Conservation (phyloP, 2,888 invertebrate genomes). For the Campopleginae sp. region DNA sequence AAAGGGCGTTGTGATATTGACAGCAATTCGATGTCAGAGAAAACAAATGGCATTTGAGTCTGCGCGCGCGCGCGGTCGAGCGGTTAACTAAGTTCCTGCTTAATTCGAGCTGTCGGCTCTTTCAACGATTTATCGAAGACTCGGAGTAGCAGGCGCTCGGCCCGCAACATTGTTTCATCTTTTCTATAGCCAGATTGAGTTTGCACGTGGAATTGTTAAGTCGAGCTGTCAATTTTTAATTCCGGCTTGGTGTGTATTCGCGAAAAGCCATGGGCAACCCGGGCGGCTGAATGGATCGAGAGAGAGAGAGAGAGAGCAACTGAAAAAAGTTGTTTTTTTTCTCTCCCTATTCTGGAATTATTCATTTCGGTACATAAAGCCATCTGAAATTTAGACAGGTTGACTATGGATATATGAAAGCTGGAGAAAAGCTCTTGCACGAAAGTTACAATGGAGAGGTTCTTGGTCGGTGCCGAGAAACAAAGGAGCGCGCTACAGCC, state of each 20-base stretch:
- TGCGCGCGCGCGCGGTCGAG: too few relatives aligned
- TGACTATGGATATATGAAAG: constrained; percentile 18
- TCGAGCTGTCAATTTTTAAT: neutral
- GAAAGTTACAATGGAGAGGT: constrained; percentile 47
- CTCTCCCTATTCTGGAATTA: constrained; percentile 7
- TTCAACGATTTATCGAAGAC: neutral
- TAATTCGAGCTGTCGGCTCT: neutral
- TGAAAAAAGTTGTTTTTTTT: neutral
- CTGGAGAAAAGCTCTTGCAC: constrained; percentile 28
- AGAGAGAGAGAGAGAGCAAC: neutral
- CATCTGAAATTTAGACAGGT: constrained; percentile 32
- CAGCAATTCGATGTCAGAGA: neutral
- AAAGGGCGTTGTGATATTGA: neutral
- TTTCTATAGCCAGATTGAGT: neutral
- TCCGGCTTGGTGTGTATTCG: neutral
- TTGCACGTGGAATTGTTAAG: neutral
- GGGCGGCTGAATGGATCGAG: neutral
- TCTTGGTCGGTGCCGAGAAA: constrained; percentile 25
- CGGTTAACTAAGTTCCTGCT: neutral
- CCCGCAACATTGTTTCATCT: neutral
- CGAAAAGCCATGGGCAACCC: neutral
- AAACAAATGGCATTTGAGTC: neutral
- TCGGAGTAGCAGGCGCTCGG: neutral
- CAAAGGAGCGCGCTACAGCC: constrained; percentile 37
- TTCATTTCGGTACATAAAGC: constrained; percentile 28